These are phyloP conservation scores for Chamaea fasciata DNA, from an alignment of 2,113 vertebrate genomes.

Conservation along the genomic window DNA sequence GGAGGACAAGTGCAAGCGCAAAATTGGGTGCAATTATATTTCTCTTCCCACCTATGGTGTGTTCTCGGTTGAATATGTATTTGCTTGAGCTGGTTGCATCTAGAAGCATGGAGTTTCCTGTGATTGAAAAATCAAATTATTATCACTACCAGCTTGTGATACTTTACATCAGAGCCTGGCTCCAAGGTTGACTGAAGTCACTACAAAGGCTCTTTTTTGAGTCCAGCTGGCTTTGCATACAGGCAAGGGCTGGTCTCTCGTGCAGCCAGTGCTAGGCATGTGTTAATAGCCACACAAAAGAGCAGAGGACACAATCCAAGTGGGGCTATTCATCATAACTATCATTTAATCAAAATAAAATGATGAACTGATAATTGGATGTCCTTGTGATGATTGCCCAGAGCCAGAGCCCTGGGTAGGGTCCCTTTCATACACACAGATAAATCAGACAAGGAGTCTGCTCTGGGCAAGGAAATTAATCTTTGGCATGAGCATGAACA, in stretches of 20 bases:
- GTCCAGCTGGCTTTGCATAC: background rate
- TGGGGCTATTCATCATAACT: background rate
- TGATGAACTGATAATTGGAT: background rate
- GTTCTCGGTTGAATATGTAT: conserved; percentile 1
- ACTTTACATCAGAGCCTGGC: background rate
- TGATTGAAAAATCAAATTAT: conserved; percentile 18
- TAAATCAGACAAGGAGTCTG: conserved; percentile 10
- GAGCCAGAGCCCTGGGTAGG: background rate
- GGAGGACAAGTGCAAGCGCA: conserved; percentile 19
- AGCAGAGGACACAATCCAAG: background rate
- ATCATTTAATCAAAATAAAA: background rate
- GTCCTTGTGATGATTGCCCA: background rate
- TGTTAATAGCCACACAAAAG: background rate
- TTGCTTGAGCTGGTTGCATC: background rate
- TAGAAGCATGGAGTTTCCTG: background rate
- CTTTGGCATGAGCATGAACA: background rate
- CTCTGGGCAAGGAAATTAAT: conserved; percentile 1
- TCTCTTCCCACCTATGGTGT: conserved; percentile 15
- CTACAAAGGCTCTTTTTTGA: background rate
- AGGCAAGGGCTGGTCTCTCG: background rate
- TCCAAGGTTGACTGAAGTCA: background rate
- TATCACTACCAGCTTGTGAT: background rate
- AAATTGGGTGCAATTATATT: conserved; percentile 48
- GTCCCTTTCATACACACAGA: background rate
- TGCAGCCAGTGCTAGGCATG: background rate